Evolutionary conservation across 2,888 invertebrate species (phyloP), one percentile per base, ranked within the genome.

Genomic region (Tiphia femorata): DNA sequence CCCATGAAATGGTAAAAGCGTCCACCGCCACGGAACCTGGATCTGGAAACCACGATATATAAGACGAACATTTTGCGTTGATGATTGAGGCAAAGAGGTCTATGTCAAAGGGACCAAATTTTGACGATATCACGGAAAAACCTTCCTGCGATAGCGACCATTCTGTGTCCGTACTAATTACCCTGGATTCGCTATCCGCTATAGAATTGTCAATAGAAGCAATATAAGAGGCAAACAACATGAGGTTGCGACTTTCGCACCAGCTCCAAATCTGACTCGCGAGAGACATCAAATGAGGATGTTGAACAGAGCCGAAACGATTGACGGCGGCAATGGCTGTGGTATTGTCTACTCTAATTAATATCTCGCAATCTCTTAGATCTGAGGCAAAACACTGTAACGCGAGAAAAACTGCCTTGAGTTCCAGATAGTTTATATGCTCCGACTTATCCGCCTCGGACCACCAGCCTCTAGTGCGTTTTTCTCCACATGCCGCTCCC

Each of bases 311-410:
- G 1, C 38, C 51, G 5, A 29, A 10, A 12, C 19, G 12, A 29
- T 44, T 44, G 8, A 29, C 29, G 19, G 25, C 25, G 29, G 37
- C 38, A 8, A 51, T 51, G 0, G 44, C 52, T 0, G 46, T 52
- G n/a, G 52, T 52, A 16, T 52, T 52, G 20, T 52, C 52, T 6
- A 52, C 44, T 3, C 51, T 7, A 3, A 52, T 6, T 3, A 52
- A 12, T 2, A 52, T 14, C 2, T 48, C 27, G n/a, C 48, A 53
- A 2, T 41, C 16, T 10, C 12, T 1, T 4, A 47, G 14, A 0
- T 52, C 33, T 12, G 7, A 16, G 2, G 43, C 50, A 14, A 43
- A 50, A 50, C 33, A 21, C 21, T 30, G 17, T 19, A 50, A 30
- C 4, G 35, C 25, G 19, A 43, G 33, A 21, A 50, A 42, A 3